Evolutionary conservation across 2,888 invertebrate genomes (phyloP), one percentile per base, ranked within the genome.

Genomic region (Sesia apiformis): DNA sequence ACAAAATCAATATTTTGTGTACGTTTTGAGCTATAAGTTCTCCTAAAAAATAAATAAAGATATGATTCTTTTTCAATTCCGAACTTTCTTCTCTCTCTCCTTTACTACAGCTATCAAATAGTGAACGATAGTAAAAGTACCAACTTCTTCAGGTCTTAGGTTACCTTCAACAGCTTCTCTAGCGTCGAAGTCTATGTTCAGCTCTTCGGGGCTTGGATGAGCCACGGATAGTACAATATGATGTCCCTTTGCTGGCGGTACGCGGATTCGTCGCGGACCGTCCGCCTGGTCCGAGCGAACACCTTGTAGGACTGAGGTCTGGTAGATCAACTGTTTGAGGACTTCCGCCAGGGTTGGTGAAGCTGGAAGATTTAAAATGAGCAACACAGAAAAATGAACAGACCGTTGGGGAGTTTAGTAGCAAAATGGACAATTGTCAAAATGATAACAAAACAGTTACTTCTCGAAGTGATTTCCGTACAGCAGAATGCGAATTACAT

Each of bases 171-270:
- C 91, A 3, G 94, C 93, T 53, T 90, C 76, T 43, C 91, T 87
- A 1, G 95, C 91, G 67, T 95, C 91, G 90, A 96, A 94, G 5
- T 92, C 84, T 23, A 95, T 91, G 56, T 90, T 85, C 54, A 95
- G 72, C 40, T 90, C 78, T 54, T 94, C 93, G 0, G 97, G 97
- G 58, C 94, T 92, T 0, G 97, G 96, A 72, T 96, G 95, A 3
- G 97, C 92, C 40, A 97, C 91, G 0, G 96, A 96, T 52, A 98
- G 90, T 8, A 96, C 91, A 41, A 98, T 86, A 61, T 85, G 78
- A 61, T 81, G 83, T 0, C 70, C 76, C 1, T 62, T 66, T 0
- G 70, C 82, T 1, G 77, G 88, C 58, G 75, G 90, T 75, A 73
- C 85, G 62, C 74, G 77, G 5, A 67, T 72, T 58, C 74, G 81